Percentiles rank a stretch among this genome's conserved stretches.
Conservation (phyloP, 2,113 vertebrate genomes). For the Sterna hirundo region DNA sequence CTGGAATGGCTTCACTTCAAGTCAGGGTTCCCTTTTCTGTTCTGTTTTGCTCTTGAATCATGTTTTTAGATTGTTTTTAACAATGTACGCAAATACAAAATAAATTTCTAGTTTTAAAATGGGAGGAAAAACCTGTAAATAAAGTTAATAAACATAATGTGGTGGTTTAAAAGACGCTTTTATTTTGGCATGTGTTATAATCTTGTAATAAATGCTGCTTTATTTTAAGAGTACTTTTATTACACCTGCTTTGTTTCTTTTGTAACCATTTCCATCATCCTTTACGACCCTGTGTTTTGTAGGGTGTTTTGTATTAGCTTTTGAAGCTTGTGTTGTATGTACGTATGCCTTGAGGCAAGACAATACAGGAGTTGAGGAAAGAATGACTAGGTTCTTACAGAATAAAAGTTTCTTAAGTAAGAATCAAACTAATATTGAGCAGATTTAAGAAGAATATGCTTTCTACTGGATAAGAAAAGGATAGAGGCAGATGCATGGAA, state of each 20-base stretch:
- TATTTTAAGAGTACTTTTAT: not conserved
- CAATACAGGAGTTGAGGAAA: not conserved
- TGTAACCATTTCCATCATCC: not conserved
- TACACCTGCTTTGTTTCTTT: not conserved
- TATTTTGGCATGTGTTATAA: not conserved
- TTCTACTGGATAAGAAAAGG: not conserved
- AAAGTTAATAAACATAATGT: not conserved
- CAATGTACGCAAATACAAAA: not conserved
- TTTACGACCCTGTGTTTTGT: not conserved
- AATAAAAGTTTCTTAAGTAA: not conserved
- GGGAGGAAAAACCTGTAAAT: not conserved
- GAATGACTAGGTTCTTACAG: not conserved
- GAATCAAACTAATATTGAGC: not conserved
- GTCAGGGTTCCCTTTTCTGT: not conserved
- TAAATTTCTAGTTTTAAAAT: not conserved
- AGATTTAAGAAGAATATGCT: not conserved
- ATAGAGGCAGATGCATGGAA: not conserved
- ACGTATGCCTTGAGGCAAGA: not conserved
- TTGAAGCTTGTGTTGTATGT: not conserved
- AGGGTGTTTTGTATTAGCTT: not conserved
- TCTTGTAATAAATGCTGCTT: constrained; percentile 13
- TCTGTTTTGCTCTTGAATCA: not conserved
- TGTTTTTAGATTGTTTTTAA: not conserved
- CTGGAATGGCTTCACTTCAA: not conserved
- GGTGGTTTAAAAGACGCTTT: not conserved